These are phyloP conservation scores for Drosophila virilis DNA, from an alignment of 1,140 invertebrate genomes.

Conservation along the genomic window DNA sequence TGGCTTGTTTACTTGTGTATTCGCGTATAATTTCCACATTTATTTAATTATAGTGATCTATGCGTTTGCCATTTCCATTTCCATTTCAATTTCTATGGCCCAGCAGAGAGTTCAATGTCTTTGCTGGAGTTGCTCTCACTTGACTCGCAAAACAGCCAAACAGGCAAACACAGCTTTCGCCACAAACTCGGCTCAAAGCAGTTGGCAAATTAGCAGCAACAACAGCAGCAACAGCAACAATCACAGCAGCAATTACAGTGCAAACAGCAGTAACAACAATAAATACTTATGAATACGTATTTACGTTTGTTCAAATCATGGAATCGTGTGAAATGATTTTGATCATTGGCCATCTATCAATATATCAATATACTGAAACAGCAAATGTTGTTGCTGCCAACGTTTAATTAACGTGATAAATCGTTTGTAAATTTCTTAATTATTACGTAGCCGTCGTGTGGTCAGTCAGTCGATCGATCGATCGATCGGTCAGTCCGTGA, in stretches of 20 bases:
- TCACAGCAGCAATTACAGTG: slow-evolving; percentile 55
- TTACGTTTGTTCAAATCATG: slow-evolving; percentile 49
- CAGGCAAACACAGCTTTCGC: slow-evolving; percentile 56
- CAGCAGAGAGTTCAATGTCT: slow-evolving; percentile 74
- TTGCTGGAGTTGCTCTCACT: slow-evolving; percentile 62
- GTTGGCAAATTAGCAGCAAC: slow-evolving; percentile 76
- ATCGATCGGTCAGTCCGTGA: slow-evolving; percentile 7
- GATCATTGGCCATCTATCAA: slow-evolving; percentile 78
- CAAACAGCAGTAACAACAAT: slow-evolving; percentile 39
- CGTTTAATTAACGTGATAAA: slow-evolving; percentile 81
- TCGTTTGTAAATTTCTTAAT: slow-evolving; percentile 82
- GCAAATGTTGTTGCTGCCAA: slow-evolving; percentile 50
- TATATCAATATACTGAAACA: slow-evolving; percentile 53
- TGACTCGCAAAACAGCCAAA: slow-evolving; percentile 42
- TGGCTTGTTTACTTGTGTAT: slow-evolving; percentile 22
- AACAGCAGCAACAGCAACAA: slow-evolving; percentile 23
- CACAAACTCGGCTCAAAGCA: slow-evolving; percentile 52
- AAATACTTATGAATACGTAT: slow-evolving; percentile 27
- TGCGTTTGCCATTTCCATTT: slow-evolving; percentile 71
- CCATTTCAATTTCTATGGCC: slow-evolving; percentile 68
- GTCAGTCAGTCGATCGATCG: slow-evolving; percentile 30
- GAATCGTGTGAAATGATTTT: slow-evolving; percentile 79
- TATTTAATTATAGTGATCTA: slow-evolving; percentile 66
- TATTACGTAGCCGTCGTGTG: slow-evolving; percentile 72
- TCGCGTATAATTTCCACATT: slow-evolving; percentile 66